A percentile compares a stretch with the other conserved stretches of the same genome.
phyloP scores from a whole-genome alignment of 2,888 invertebrate species.

The Carcina quercana region DNA sequence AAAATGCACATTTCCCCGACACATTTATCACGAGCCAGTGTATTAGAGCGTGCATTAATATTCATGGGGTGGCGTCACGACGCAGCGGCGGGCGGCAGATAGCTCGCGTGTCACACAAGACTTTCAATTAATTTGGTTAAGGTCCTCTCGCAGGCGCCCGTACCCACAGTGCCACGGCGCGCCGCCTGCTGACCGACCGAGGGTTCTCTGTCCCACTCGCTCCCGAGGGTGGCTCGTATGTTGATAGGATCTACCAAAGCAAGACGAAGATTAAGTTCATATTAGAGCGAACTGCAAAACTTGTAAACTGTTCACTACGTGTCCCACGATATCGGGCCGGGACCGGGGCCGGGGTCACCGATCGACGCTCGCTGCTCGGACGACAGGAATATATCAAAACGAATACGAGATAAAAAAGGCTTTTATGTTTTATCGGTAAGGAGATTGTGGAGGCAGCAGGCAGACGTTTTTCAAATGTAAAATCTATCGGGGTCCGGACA shows the following conservation, averaged over 20 bases:
- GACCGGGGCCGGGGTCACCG: too few relatives aligned
- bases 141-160: conserved; percentile 6
- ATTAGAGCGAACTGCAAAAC: too few relatives aligned
- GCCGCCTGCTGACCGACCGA: neutral
- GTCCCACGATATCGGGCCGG: too few relatives aligned
- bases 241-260: too few relatives aligned
- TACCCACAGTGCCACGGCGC: neutral
- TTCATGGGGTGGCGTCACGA: conserved; percentile 16
- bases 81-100: conserved; percentile 4
- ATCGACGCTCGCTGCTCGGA: too few relatives aligned
- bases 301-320: too few relatives aligned
- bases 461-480: conserved; percentile 6
- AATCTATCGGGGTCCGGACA: conserved; percentile 8
- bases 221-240: too few relatives aligned
- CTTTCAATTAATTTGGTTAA: conserved; percentile 26
- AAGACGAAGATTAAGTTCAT: too few relatives aligned
- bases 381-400: too few relatives aligned
- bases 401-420: neutral
- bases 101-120: conserved; percentile 19
- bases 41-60: conserved; percentile 24
- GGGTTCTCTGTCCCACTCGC: too few relatives aligned
- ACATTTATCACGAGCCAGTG: conserved; percentile 19
- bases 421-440: conserved; percentile 2
- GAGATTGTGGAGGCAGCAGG: conserved; percentile 1
- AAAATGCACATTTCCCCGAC: conserved; percentile 1